A percentile compares a stretch with the other conserved stretches of the same genome.
Evolutionary conservation across 1,140 invertebrate species (phyloP).

Genomic region (Mercenaria mercenaria): DNA sequence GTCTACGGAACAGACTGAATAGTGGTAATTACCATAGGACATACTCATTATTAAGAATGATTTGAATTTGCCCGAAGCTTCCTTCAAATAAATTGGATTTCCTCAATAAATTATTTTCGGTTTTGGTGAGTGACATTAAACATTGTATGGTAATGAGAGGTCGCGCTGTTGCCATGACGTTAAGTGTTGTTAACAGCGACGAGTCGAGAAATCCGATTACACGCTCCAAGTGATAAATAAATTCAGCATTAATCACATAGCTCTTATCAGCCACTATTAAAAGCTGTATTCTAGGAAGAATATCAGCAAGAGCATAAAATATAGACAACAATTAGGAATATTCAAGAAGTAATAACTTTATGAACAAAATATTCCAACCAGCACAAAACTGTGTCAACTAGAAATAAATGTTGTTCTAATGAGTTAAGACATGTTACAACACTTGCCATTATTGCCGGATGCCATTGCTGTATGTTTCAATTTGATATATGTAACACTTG

Average conservation of each 20-base stretch:
- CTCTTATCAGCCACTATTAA: constrained; percentile 5
- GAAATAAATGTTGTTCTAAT: no score
- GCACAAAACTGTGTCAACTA: no score
- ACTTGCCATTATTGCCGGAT: no score
- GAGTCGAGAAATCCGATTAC: constrained; percentile 27
- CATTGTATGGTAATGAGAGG: neutral
- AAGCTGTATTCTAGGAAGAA: neutral
- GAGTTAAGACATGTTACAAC: no score
- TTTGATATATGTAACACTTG: no score
- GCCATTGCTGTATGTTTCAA: no score
- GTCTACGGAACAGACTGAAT: neutral
- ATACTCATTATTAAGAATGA: constrained; percentile 24
- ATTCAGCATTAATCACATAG: neutral
- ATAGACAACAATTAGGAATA: no score
- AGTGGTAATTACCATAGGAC: neutral
- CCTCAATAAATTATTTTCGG: constrained; percentile 6
- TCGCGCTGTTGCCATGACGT: neutral
- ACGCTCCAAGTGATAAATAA: neutral
- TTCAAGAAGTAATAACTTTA: no score
- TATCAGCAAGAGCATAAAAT: no score
- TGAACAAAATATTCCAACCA: no score
- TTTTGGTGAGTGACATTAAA: neutral
- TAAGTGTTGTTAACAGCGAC: neutral
- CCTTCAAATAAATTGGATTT: constrained; percentile 28
- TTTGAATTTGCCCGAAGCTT: constrained; percentile 30